Evolutionary conservation across 2,888 invertebrate genomes (phyloP).

Genomic region (Copidosoma aretas): DNA sequence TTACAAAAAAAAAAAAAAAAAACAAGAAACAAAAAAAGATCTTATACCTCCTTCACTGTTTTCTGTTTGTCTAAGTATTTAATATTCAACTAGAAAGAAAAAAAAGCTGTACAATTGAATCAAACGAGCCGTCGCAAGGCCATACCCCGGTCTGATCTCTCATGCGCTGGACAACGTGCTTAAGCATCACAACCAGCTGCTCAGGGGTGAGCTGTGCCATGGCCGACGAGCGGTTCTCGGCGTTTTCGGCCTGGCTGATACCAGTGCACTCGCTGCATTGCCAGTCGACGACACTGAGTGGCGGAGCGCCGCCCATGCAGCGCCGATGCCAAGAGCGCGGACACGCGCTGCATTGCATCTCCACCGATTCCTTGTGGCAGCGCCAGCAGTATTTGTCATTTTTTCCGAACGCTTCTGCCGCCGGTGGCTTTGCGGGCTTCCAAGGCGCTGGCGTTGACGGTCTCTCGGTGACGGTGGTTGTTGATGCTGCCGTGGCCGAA

Average conservation of each 20-base stretch:
- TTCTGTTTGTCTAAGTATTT: neutral
- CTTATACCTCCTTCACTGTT: neutral
- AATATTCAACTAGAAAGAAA: neutral
- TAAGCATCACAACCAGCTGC: slow-evolving; percentile 79
- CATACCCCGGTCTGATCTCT: slow-evolving; percentile 75
- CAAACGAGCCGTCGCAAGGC: too few relatives aligned
- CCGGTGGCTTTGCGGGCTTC: neutral
- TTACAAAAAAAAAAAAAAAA: slow-evolving; percentile 27
- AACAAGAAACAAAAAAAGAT: neutral
- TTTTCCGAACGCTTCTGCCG: neutral
- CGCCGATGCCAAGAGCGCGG: slow-evolving; percentile 83
- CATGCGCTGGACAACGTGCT: slow-evolving; percentile 82
- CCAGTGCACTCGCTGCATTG: slow-evolving; percentile 86
- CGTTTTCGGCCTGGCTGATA: slow-evolving; percentile 76
- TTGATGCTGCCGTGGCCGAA: neutral
- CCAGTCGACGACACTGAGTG: slow-evolving; percentile 71
- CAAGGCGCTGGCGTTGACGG: neutral
- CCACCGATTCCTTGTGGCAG: slow-evolving; percentile 78
- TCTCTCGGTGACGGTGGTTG: neutral
- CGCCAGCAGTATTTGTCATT: slow-evolving; percentile 81
- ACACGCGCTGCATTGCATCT: slow-evolving; percentile 78
- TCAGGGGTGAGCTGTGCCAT: slow-evolving; percentile 78
- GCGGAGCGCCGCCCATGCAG: slow-evolving; percentile 70
- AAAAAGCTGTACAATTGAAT: neutral
- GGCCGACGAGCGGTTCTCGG: slow-evolving; percentile 73